phyloP scores from a whole-genome alignment of 1,140 invertebrate species.

The Cyclargus thomasi region DNA sequence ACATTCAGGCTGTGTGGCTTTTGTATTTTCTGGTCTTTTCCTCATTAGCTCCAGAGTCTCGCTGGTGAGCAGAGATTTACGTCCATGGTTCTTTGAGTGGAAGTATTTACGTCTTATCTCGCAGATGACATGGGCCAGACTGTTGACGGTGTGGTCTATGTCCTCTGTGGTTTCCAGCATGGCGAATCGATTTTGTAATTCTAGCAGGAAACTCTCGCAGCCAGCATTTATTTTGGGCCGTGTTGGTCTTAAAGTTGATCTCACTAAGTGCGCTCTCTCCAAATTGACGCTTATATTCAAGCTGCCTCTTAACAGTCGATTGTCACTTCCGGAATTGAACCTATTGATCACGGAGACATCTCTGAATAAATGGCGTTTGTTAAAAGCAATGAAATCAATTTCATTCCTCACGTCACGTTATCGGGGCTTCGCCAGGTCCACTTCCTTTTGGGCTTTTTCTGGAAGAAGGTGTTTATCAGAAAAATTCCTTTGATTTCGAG shows the following conservation, averaged over 20 bases:
- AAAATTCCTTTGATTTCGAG: too few relatives aligned
- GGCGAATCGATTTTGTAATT: slow-evolving; percentile 22
- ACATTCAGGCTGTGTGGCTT: background rate
- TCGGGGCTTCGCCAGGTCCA: too few relatives aligned
- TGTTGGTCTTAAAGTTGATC: too few relatives aligned
- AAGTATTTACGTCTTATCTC: background rate
- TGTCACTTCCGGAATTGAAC: slow-evolving; percentile 29
- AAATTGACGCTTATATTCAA: too few relatives aligned
- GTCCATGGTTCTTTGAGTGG: background rate
- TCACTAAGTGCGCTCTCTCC: too few relatives aligned
- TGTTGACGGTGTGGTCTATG: slow-evolving; percentile 14
- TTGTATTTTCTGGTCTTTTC: background rate
- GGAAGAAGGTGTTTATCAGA: too few relatives aligned
- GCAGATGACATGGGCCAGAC: background rate
- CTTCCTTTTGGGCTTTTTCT: too few relatives aligned
- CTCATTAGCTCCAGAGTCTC: background rate
- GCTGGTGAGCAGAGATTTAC: background rate
- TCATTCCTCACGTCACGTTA: too few relatives aligned
- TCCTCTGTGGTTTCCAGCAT: slow-evolving; percentile 15
- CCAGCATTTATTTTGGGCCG: slow-evolving; percentile 15
- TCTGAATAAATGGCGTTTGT: slow-evolving; percentile 23
- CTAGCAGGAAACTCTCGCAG: slow-evolving; percentile 19
- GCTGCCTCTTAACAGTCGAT: slow-evolving; percentile 8
- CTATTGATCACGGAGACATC: slow-evolving; percentile 33
- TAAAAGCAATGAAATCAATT: slow-evolving; percentile 27